A percentile compares a stretch with the other conserved stretches of the same genome.
Evolutionary conservation across 2,888 invertebrate genomes (phyloP).

Genomic region (Mythimna loreyi): DNA sequence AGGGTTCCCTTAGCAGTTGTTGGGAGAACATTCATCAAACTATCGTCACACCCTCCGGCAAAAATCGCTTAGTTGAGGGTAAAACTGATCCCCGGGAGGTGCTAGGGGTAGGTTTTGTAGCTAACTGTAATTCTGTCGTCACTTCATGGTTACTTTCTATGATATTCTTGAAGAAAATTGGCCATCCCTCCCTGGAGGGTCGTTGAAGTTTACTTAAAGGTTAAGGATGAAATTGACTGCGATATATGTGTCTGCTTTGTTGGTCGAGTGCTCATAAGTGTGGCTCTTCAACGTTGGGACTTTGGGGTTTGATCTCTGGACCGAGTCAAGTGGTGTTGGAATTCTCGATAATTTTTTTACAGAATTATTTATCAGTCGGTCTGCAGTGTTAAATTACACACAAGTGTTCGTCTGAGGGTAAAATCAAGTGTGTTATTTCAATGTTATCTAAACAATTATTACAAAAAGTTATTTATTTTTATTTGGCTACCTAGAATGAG

Average conservation of each 20-base stretch:
- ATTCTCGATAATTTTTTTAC: background rate
- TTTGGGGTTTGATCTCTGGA: background rate
- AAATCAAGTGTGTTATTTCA: too few relatives aligned
- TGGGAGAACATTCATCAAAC: slow-evolving; percentile 55
- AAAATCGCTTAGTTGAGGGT: slow-evolving; percentile 38
- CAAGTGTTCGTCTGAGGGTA: too few relatives aligned
- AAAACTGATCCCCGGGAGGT: slow-evolving; percentile 2
- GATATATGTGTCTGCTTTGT: too few relatives aligned
- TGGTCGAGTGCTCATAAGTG: too few relatives aligned
- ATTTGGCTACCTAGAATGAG: too few relatives aligned
- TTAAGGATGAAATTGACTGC: too few relatives aligned
- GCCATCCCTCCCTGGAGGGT: background rate
- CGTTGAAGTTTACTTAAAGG: too few relatives aligned
- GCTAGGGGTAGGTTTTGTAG: background rate
- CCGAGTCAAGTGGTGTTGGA: background rate
- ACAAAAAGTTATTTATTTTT: too few relatives aligned
- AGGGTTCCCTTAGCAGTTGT: slow-evolving; percentile 38
- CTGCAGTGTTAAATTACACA: too few relatives aligned
- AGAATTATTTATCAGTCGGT: background rate
- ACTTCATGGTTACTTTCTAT: background rate
- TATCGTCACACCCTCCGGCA: slow-evolving; percentile 53
- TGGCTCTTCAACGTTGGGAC: background rate
- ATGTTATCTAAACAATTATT: too few relatives aligned
- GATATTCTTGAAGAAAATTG: slow-evolving; percentile 7
- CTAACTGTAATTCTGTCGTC: slow-evolving; percentile 4